Evolutionary conservation across 2,888 invertebrate genomes (phyloP).

Genomic region (Sabatieria punctata): DNA sequence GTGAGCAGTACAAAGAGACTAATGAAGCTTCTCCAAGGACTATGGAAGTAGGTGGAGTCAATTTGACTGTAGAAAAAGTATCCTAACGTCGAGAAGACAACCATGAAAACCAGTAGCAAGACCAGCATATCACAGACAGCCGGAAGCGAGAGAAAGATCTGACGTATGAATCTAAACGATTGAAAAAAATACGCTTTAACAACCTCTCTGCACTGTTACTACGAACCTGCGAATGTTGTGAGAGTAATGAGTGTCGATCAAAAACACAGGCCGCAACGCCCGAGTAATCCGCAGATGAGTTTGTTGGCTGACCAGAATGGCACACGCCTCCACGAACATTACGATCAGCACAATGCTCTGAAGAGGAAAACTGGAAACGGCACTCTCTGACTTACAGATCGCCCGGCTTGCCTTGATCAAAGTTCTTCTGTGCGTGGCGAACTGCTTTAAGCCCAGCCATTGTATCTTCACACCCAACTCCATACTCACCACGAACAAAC

Average conservation of each 20-base stretch:
- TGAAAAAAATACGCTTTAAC: not conserved
- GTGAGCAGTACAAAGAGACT: constrained; percentile 74
- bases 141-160: constrained; percentile 53
- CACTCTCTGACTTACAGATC: constrained; percentile 38
- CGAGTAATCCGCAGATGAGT: constrained; percentile 72
- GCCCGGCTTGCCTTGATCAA: constrained; percentile 65
- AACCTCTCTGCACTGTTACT: not conserved
- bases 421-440: constrained; percentile 62
- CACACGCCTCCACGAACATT: not conserved
- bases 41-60: constrained; percentile 46
- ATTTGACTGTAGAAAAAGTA: constrained; percentile 11
- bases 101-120: constrained; percentile 62
- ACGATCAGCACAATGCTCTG: not conserved
- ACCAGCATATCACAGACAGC: constrained; percentile 73
- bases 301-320: constrained; percentile 46
- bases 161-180: not conserved
- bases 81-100: constrained; percentile 59
- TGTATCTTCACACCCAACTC: constrained; percentile 47
- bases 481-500: not conserved
- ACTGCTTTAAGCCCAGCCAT: constrained; percentile 69
- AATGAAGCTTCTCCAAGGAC: constrained; percentile 62
- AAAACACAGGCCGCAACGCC: constrained; percentile 66
- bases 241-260: constrained; percentile 66
- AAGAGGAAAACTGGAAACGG: not conserved
- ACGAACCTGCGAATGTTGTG: constrained; percentile 49